These are phyloP conservation scores for Phrixothrix hirtus DNA, from an alignment of 2,888 invertebrate species.

Conservation along the genomic window DNA sequence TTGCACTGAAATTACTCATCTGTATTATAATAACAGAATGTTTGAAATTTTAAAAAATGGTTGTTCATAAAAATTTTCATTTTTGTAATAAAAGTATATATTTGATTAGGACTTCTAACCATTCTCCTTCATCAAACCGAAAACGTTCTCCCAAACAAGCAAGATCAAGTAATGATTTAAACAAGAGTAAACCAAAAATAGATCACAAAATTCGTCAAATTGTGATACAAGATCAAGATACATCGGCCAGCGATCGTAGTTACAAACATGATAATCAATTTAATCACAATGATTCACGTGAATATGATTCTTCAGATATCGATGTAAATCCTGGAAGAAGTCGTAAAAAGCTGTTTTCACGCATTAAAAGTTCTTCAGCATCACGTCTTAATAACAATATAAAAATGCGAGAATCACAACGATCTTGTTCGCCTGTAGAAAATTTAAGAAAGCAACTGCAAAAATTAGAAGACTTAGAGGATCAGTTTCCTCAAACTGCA, in stretches of 20 bases:
- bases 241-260: slow-evolving; percentile 57
- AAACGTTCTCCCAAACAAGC: slow-evolving; percentile 45
- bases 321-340: slow-evolving; percentile 60
- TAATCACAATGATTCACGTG: slow-evolving; percentile 46
- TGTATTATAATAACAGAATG: too few species aligned
- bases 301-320: slow-evolving; percentile 60
- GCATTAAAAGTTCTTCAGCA: slow-evolving; percentile 71
- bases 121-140: slow-evolving; percentile 47
- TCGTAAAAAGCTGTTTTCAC: slow-evolving; percentile 69
- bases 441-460: slow-evolving; percentile 78
- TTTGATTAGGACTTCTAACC: slow-evolving; percentile 43
- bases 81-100: background rate
- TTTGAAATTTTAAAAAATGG: too few species aligned
- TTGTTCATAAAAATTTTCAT: background rate
- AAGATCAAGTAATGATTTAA: slow-evolving; percentile 54
- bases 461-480: slow-evolving; percentile 80
- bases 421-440: slow-evolving; percentile 76
- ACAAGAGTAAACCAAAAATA: slow-evolving; percentile 42
- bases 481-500: slow-evolving; percentile 71
- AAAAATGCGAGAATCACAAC: slow-evolving; percentile 55
- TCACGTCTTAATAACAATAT: slow-evolving; percentile 65
- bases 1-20: too few species aligned
- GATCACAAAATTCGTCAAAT: slow-evolving; percentile 49
- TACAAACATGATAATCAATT: slow-evolving; percentile 55
- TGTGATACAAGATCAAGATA: slow-evolving; percentile 53